These are phyloP conservation scores for Scartelaos histophorus DNA, from an alignment of 2,113 vertebrate genomes.

Conservation along the genomic window DNA sequence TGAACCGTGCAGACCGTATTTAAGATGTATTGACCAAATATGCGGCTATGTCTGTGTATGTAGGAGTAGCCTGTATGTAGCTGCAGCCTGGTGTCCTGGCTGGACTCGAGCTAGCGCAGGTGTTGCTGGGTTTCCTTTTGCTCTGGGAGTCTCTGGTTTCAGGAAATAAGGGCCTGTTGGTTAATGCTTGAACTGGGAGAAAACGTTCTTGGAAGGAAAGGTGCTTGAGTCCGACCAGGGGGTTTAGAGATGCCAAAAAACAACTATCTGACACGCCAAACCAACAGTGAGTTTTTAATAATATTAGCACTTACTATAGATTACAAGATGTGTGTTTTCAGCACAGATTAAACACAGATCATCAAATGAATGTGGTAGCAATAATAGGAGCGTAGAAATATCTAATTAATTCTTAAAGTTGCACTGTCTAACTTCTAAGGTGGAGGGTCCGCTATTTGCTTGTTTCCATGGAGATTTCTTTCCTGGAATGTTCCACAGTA, in stretches of 20 bases:
- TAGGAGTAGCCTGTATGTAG: slow-evolving; percentile 27
- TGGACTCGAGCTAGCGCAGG: slow-evolving; percentile 64
- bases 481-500: too few relatives aligned
- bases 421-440: too few relatives aligned
- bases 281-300: slow-evolving; percentile 15
- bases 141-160: slow-evolving; percentile 77
- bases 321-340: background rate
- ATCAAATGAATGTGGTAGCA: too few relatives aligned
- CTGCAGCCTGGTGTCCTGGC: slow-evolving; percentile 69
- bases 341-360: too few relatives aligned
- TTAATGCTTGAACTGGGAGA: slow-evolving; percentile 73
- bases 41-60: slow-evolving; percentile 48
- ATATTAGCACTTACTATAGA: background rate
- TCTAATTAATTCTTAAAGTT: too few relatives aligned
- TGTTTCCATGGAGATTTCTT: too few relatives aligned
- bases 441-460: too few relatives aligned
- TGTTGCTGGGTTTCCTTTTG: slow-evolving; percentile 69
- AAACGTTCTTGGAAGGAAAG: slow-evolving; percentile 64
- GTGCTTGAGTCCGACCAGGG: slow-evolving; percentile 53
- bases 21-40: slow-evolving; percentile 19
- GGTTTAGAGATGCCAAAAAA: slow-evolving; percentile 34
- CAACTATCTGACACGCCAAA: slow-evolving; percentile 29
- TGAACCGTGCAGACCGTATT: background rate
- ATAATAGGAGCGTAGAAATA: too few relatives aligned
- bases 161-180: slow-evolving; percentile 75